phyloP scores from a whole-genome alignment of 2,888 invertebrate genomes.

The Hydrotaea cyrtoneurina region DNA sequence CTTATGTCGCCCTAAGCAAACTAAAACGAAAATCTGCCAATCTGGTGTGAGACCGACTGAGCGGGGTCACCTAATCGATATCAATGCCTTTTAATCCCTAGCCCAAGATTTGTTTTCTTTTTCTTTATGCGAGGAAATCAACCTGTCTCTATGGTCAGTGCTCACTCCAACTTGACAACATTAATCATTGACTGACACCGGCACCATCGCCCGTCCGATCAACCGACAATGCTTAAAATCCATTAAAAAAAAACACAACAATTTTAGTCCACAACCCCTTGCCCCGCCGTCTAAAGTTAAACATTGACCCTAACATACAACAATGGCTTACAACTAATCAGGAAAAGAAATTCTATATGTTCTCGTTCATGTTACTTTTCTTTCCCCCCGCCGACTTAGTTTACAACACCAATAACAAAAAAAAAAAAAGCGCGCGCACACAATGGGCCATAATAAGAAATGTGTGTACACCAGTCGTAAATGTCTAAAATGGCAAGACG shows the following conservation, averaged over 20 bases:
- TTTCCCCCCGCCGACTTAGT: neutral
- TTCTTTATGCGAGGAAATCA: neutral
- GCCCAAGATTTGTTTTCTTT: neutral
- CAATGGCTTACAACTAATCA: conserved; percentile 50
- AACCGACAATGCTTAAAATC: conserved; percentile 41
- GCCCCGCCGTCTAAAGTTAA: neutral
- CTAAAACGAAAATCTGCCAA: neutral
- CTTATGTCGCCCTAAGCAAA: neutral
- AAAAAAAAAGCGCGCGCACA: conserved; percentile 63
- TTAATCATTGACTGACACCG: conserved; percentile 50
- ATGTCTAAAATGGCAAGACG: neutral
- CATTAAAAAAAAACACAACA: conserved; percentile 46
- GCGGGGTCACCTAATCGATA: neutral
- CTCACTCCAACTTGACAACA: neutral
- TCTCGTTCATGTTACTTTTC: conserved; percentile 10
- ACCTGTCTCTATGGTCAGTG: conserved; percentile 18
- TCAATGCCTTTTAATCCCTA: conserved; percentile 18
- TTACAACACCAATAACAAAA: conserved; percentile 39
- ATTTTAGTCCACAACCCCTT: conserved; percentile 24
- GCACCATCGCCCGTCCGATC: neutral
- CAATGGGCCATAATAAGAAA: conserved; percentile 35
- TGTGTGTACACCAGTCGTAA: conserved; percentile 1
- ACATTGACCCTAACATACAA: conserved; percentile 48
- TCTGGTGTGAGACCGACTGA: neutral
- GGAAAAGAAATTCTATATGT: conserved; percentile 60